Base-by-base conservation (phyloP, 2,113 vertebrate genomes). In the Actenoides lindsayi region DNA sequence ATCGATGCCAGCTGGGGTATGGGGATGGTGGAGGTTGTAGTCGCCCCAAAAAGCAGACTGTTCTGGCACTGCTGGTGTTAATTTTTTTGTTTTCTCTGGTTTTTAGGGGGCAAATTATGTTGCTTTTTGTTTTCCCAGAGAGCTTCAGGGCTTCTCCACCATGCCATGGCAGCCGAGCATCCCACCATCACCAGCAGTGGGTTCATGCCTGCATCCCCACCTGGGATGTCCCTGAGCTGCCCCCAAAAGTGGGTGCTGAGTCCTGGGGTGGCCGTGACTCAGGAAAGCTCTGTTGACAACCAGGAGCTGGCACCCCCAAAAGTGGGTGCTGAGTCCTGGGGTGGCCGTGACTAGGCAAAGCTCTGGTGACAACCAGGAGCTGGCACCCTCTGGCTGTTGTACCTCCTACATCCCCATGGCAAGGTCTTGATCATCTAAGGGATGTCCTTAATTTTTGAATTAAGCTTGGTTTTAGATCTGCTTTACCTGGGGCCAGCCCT, bases 1-100 rank as follows among this genome's bases (percentile, higher is more conserved):
- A 11, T 37, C 0, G 5, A 30, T n/a, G 39, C 28, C 63, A 24
- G 31, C 11, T 4, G 9, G 56, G 51, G 12, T 3, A 4, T 1
- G 3, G 54, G 11, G 39, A 6, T 39, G 73, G 17, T 25, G 16
- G 59, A 13, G 30, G 44, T 75, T 2, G 7, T 13, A 30, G 16
- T 8, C 11, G 9, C 56, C 56, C 62, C 37, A 14, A 17, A 83
- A 75, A 81, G 2, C 31, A 44, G 35, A 23, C 2, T 1, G 2
- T 0, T 64, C 57, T 50, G 63, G 23, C 28, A 2, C 37, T 9
- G 35, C 5, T 11, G 56, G 23, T 7, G 6, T n/a, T 51, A 2
- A 10, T 13, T 53, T 73, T 53, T 53, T 28, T 53, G 15, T 31
- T 69, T 70, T 35, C 8, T 37, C 6, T 48, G 24, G 11, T 13